Evolutionary conservation across 2,888 invertebrate genomes (phyloP).

Genomic region (Drosophila phalerata): DNA sequence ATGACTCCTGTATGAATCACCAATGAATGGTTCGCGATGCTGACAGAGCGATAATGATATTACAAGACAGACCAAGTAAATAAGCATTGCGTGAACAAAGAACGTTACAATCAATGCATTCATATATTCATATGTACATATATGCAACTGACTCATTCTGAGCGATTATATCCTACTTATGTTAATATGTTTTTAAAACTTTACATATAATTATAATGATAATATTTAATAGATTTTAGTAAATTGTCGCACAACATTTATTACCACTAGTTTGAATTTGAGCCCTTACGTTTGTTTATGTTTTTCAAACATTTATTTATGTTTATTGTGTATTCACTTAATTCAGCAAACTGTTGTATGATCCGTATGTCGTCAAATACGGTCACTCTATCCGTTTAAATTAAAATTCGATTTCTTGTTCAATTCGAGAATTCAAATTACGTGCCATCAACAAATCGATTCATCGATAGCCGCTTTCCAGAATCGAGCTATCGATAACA

Average conservation of each 20-base stretch:
- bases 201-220: not conserved
- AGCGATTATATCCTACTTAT: not conserved
- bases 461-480: conserved; percentile 6
- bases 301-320: not conserved
- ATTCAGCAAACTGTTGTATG: not conserved
- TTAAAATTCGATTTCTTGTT: not conserved
- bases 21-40: conserved; percentile 9
- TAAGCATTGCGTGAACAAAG: conserved; percentile 22
- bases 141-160: conserved; percentile 15
- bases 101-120: conserved; percentile 10
- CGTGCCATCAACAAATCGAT: not conserved
- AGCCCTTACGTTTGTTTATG: too few species aligned
- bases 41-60: conserved; percentile 8
- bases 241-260: not conserved
- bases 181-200: not conserved
- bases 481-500: conserved; percentile 28
- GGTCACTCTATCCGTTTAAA: conserved; percentile 12
- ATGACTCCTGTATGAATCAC: conserved; percentile 23
- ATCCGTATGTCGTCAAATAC: not conserved
- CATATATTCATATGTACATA: not conserved
- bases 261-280: not conserved
- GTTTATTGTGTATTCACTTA: not conserved
- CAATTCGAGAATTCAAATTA: not conserved
- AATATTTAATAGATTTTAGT: not conserved
- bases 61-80: conserved; percentile 4